A percentile compares a stretch with the other conserved stretches of the same genome.
These are phyloP conservation scores for Acanthosoma haemorrhoidale DNA, from an alignment of 2,888 invertebrate genomes.

Conservation along the genomic window DNA sequence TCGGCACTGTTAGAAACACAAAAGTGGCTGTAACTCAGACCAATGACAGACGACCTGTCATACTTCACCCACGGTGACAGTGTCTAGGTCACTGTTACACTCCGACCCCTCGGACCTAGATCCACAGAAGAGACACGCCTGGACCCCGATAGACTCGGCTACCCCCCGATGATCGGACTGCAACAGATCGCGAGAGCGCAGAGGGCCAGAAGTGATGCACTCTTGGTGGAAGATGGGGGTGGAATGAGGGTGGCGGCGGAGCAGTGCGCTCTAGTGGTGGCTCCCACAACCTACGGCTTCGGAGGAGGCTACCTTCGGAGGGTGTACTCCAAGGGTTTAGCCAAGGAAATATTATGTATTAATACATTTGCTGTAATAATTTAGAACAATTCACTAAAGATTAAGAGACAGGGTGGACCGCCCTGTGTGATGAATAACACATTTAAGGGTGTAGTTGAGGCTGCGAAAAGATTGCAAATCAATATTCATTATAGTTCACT, in stretches of 20 bases:
- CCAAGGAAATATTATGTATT: background rate
- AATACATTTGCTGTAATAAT: too few relatives aligned
- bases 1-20: background rate
- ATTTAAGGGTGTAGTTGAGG: too few relatives aligned
- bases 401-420: too few relatives aligned
- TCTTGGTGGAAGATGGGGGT: background rate
- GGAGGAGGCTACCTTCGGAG: background rate
- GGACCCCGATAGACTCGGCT: too few relatives aligned
- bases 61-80: background rate
- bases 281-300: background rate
- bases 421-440: too few relatives aligned
- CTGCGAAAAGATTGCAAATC: too few relatives aligned
- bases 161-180: background rate
- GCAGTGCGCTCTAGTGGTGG: background rate
- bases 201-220: background rate
- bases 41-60: background rate
- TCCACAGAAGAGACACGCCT: too few relatives aligned
- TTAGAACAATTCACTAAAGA: too few relatives aligned
- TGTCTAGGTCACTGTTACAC: too few relatives aligned
- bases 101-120: too few relatives aligned
- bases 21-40: background rate
- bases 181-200: conserved; percentile 12
- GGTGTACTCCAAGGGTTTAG: background rate
- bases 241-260: conserved; percentile 21
- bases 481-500: too few relatives aligned